Conservation (phyloP, 2,113 vertebrate genomes). For the Corythornis vintsioides region DNA sequence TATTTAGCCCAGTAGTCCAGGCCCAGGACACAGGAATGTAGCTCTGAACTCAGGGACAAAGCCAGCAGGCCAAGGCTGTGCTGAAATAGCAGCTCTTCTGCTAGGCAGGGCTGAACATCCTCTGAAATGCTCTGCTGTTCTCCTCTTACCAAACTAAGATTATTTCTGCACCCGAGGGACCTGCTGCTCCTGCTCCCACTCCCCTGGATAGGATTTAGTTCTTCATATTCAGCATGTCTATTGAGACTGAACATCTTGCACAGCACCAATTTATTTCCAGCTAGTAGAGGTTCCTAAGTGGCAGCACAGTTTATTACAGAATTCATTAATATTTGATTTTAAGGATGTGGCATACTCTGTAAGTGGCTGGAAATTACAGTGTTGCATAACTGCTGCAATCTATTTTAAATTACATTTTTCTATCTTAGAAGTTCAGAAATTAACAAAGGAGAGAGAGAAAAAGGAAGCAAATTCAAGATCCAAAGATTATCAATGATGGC, state of each 20-base stretch:
- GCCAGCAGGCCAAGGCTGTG: background rate
- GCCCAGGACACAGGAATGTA: background rate
- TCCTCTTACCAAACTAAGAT: background rate
- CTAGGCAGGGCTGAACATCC: fast-evolving
- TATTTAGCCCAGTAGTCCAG: background rate
- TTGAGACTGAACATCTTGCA: background rate
- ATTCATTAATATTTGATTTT: slow-evolving; percentile 53
- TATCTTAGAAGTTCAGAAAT: slow-evolving; percentile 1
- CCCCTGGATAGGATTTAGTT: background rate
- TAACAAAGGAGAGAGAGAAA: background rate
- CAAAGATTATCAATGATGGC: background rate
- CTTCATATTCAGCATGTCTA: background rate
- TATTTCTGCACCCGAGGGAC: background rate
- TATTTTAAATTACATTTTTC: slow-evolving; percentile 30
- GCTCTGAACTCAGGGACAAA: background rate
- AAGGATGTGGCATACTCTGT: background rate
- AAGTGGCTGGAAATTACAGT: slow-evolving; percentile 10
- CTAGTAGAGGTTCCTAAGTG: background rate
- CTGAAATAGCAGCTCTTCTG: background rate
- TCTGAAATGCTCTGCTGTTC: background rate
- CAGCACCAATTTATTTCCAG: background rate
- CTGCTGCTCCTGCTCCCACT: background rate
- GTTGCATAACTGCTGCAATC: slow-evolving; percentile 22
- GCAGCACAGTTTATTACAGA: background rate
- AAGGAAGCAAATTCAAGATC: background rate